Evolutionary conservation across 2,888 invertebrate species (phyloP).

Genomic region (Drosophila koepferae): DNA sequence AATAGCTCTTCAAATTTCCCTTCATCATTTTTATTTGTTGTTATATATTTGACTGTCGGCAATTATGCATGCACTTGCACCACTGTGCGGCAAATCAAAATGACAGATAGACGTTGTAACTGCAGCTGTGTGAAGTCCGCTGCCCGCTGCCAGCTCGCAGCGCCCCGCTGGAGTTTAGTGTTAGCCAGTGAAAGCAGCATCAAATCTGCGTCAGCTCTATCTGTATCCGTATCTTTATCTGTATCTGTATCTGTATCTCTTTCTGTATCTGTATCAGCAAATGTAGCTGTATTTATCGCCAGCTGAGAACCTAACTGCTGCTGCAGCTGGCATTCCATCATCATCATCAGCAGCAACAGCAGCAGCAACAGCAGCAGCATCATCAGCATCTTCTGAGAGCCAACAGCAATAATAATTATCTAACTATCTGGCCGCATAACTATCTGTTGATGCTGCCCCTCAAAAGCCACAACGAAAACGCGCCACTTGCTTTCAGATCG

Average conservation of each 20-base stretch:
- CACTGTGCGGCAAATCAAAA: slow-evolving; percentile 71
- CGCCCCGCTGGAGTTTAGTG: slow-evolving; percentile 27
- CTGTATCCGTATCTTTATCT: no score
- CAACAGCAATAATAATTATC: slow-evolving; percentile 71
- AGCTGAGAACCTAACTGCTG: slow-evolving; percentile 32
- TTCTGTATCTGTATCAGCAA: slow-evolving; percentile 17
- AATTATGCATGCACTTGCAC: slow-evolving; percentile 12
- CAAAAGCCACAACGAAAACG: slow-evolving; percentile 71
- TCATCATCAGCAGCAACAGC: slow-evolving; percentile 29
- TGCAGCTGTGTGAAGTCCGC: slow-evolving; percentile 41
- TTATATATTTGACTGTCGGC: neutral
- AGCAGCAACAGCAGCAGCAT: neutral
- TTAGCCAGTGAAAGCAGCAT: slow-evolving; percentile 66
- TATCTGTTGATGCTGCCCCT: slow-evolving; percentile 35
- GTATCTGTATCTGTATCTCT: slow-evolving; percentile 13
- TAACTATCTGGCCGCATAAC: slow-evolving; percentile 64
- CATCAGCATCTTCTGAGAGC: slow-evolving; percentile 29
- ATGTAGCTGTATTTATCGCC: slow-evolving; percentile 25
- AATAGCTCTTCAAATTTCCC: neutral
- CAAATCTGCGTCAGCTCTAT: slow-evolving; percentile 45
- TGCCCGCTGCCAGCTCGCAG: slow-evolving; percentile 2
- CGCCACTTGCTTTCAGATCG: slow-evolving; percentile 57
- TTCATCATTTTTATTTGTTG: neutral
- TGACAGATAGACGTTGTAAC: slow-evolving; percentile 64
- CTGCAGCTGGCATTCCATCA: slow-evolving; percentile 46